These are phyloP conservation scores for Passer montanus DNA, from an alignment of 2,113 vertebrate species.

Conservation along the genomic window DNA sequence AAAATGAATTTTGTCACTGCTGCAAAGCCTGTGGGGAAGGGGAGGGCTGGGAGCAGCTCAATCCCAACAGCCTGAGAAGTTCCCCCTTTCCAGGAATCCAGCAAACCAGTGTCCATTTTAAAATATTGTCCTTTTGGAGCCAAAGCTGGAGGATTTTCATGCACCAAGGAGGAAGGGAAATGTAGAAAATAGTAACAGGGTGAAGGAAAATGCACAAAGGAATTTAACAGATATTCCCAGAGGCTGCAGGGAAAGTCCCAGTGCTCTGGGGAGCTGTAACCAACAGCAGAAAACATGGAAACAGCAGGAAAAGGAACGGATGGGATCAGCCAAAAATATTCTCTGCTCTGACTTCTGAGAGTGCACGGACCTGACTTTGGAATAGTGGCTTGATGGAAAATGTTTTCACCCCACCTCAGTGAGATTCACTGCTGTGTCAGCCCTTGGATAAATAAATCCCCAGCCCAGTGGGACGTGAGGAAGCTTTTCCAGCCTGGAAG, in stretches of 20 bases:
- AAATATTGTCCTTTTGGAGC: neutral
- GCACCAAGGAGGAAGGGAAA: neutral
- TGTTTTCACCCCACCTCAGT: accelerated
- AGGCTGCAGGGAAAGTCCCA: neutral
- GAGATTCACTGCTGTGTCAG: neutral
- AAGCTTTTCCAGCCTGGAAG: neutral
- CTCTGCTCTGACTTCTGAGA: neutral
- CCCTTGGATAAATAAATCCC: neutral
- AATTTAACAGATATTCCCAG: neutral
- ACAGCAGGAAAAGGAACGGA: neutral
- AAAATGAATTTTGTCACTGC: neutral
- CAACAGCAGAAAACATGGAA: neutral
- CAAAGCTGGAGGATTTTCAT: neutral
- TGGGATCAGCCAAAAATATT: neutral
- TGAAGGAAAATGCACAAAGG: neutral
- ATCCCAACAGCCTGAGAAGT: accelerated
- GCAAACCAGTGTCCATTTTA: accelerated
- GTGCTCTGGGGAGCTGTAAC: neutral
- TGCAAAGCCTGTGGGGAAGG: neutral
- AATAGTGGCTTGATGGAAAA: neutral
- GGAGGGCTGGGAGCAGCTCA: accelerated
- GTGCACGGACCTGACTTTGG: accelerated
- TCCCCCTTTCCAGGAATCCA: neutral
- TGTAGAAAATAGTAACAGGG: accelerated
- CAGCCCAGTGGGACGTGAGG: neutral